Evolutionary conservation across 2,888 invertebrate species (phyloP).

Genomic region (Rhagonycha fulva): DNA sequence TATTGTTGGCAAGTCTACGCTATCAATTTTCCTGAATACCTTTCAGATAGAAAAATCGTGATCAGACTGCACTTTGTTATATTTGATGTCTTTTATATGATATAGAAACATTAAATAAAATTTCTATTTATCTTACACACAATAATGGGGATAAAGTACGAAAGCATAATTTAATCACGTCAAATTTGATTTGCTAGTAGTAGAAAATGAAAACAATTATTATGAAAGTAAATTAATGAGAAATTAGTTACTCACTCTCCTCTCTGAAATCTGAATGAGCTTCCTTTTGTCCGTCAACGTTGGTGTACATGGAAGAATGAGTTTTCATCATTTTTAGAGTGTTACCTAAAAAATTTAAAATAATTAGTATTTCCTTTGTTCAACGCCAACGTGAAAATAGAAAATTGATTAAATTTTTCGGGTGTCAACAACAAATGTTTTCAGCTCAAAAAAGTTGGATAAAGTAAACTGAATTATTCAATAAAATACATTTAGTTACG

Average conservation of each 20-base stretch:
- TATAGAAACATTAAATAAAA: not conserved
- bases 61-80: conserved; percentile 11
- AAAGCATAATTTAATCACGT: not conserved
- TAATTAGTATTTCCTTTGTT: not conserved
- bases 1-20: conserved; percentile 15
- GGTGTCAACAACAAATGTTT: not conserved
- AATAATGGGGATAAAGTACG: not conserved
- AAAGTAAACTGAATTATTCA: not conserved
- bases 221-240: not conserved
- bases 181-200: not conserved
- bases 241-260: conserved; percentile 43
- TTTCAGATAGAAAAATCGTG: conserved; percentile 16
- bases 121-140: not conserved
- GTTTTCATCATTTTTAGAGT: conserved; percentile 51
- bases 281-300: conserved; percentile 51
- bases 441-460: not conserved
- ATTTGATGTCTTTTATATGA: not conserved
- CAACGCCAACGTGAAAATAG: not conserved
- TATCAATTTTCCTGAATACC: conserved; percentile 15
- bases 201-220: not conserved
- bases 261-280: conserved; percentile 47
- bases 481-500: not conserved
- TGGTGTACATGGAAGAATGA: conserved; percentile 48
- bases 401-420: not conserved
- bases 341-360: conserved; percentile 41